Percentiles rank a stretch among this genome's conserved stretches.
Evolutionary conservation across 2,888 invertebrate genomes (phyloP).

Genomic region (Sisyra terminalis): DNA sequence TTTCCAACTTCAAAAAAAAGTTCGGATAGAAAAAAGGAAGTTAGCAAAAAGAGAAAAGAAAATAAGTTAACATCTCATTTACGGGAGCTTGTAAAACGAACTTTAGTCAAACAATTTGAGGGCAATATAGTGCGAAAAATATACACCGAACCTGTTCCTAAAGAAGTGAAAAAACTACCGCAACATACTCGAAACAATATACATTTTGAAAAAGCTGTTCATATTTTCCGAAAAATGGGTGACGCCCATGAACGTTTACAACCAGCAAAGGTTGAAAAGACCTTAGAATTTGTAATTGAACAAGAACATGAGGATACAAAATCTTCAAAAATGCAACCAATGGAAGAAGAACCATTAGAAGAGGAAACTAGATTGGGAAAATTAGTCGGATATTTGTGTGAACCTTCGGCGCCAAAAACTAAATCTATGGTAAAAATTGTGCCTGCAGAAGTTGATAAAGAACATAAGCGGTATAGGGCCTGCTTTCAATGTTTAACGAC

Average conservation of each 20-base stretch:
- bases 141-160: neutral
- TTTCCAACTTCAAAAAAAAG: slow-evolving; percentile 4
- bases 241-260: neutral
- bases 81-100: neutral
- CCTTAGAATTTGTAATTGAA: neutral
- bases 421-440: slow-evolving; percentile 1
- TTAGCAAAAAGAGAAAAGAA: slow-evolving; percentile 6
- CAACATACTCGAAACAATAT: neutral
- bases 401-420: too few relatives aligned
- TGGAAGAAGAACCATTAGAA: neutral
- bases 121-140: neutral
- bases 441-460: slow-evolving; percentile 12
- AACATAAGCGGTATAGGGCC: slow-evolving; percentile 18
- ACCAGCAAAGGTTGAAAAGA: neutral
- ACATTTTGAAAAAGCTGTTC: neutral
- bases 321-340: neutral
- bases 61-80: slow-evolving; percentile 1
- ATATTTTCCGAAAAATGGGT: neutral
- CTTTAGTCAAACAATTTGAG: neutral
- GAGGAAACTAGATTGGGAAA: neutral
- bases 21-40: slow-evolving; percentile 8
- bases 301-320: neutral
- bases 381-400: neutral
- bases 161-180: neutral
- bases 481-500: slow-evolving; percentile 21